Conservation (phyloP, 1,140 invertebrate species). For the Ceratosolen solmsi region DNA sequence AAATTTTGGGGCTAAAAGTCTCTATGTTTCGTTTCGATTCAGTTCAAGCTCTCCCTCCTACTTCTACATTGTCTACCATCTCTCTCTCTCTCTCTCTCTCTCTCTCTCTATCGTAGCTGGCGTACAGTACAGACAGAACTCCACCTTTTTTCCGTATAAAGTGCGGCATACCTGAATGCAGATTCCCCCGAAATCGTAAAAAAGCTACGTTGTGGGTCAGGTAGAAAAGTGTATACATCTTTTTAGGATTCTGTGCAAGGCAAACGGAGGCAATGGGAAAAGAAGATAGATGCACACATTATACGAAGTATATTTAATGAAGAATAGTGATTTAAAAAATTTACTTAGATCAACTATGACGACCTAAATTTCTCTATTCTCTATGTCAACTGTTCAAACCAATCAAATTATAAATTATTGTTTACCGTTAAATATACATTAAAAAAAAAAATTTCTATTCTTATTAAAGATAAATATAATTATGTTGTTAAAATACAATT, state of each 20-base stretch:
- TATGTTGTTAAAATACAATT: no score
- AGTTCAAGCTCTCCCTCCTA: background rate
- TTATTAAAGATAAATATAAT: no score
- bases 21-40: background rate
- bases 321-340: background rate
- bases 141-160: conserved; percentile 22
- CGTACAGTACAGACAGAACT: background rate
- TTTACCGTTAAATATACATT: no score
- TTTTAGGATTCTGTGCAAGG: background rate
- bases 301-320: background rate
- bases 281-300: conserved; percentile 6
- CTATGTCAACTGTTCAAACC: no score
- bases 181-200: conserved; percentile 60
- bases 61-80: background rate
- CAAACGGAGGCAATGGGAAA: background rate
- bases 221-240: conserved; percentile 49
- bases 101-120: background rate
- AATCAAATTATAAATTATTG: no score
- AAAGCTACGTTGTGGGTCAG: conserved; percentile 55
- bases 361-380: no score
- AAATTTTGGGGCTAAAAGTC: conserved; percentile 23
- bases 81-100: conserved; percentile 11
- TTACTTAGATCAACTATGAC: no score
- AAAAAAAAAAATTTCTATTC: no score
- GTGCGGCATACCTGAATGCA: conserved; percentile 41